A percentile compares a stretch with the other conserved stretches of the same genome.
Conservation (phyloP, 2,797 vertebrate species). For the Fundulus diaphanus region DNA sequence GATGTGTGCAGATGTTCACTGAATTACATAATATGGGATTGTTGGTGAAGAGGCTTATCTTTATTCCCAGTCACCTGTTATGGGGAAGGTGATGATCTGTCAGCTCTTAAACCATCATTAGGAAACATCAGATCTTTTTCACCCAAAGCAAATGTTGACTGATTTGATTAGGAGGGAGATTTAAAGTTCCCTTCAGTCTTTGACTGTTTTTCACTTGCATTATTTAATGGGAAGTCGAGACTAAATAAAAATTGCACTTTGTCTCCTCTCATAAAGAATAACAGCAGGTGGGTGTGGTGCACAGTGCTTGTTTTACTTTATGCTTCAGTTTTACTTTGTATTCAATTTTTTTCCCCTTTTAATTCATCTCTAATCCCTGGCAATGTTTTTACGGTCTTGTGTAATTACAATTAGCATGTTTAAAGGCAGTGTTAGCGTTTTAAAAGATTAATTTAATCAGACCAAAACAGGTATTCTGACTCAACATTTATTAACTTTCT, state of each 20-base stretch:
- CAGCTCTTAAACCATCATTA: neutral
- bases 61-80: constrained; percentile 26
- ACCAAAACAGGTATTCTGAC: neutral
- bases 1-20: constrained; percentile 47
- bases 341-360: neutral
- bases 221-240: neutral
- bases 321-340: neutral
- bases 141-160: neutral
- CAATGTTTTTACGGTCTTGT: neutral
- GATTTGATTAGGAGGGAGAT: neutral
- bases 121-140: neutral
- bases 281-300: too few species aligned
- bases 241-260: neutral
- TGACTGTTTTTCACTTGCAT: neutral
- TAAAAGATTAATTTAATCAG: neutral
- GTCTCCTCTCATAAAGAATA: neutral
- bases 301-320: neutral
- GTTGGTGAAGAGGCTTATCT: constrained; percentile 35
- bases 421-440: neutral
- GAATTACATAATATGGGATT: constrained; percentile 39
- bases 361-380: neutral
- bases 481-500: neutral
- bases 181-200: neutral
- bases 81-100: constrained; percentile 12
- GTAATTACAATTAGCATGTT: neutral